Evolutionary conservation across 2,888 invertebrate genomes (phyloP), one percentile per base, ranked within the genome.

Genomic region (Lasiommata megera): DNA sequence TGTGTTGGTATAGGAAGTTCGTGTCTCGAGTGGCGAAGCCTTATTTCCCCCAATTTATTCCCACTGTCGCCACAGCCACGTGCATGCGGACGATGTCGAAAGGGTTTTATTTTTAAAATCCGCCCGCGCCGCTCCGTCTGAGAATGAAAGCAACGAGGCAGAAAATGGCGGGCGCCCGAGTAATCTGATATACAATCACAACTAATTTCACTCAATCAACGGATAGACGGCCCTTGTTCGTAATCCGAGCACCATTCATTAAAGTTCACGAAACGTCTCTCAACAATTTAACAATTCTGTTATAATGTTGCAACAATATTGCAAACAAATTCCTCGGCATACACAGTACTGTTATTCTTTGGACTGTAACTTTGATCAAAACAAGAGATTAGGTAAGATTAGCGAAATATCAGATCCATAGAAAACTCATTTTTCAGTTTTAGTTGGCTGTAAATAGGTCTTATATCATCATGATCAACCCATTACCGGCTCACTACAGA

Each of bases 181-280:
- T 77, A 85, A 85, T 79, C 67, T 66, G 82, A 87, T 76, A 72
- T 69, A 65, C 77, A 80, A 80, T 84, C 82, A 77, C 77, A 69
- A 77, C 76, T 80, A 80, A 84, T 84, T 84, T 79, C 74, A 76
- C 76, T 79, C 81, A 82, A 84, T 85, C 79, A 80, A 51, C 17
- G 47, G 67, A 70, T 67, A 68, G 68, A 64, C 68, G 60, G 60
- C 60, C 66, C 67, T 63, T 61, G 61, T 59, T 59, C 60, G 68
- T 74, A 69, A 77, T 72, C 71, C 64, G 70, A 79, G 81, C 76
- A 74, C 66, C 61, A 62, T 69, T 75, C 67, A 76, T 78, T 77
- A 74, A 62, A 55, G 16, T 16, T 38, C 12, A 16, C 31, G 16
- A 12, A 52, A 52, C 16, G 29, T 46, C 46, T 43, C 28, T 28